Evolutionary conservation across 2,113 vertebrate genomes (phyloP).

Genomic region (Peromyscus maniculatus): DNA sequence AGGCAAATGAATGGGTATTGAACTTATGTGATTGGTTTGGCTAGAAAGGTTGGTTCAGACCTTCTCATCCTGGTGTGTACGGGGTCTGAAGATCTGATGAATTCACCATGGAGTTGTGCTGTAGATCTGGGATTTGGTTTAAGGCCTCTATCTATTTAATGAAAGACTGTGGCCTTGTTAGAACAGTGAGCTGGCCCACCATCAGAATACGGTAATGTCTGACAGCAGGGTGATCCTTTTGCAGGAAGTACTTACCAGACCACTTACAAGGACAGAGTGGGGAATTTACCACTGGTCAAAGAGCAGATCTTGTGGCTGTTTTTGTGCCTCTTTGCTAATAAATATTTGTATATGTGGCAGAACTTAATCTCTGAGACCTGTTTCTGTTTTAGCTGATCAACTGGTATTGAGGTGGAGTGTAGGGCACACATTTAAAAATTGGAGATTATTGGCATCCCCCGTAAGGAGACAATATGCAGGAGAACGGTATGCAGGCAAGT

Average conservation of each 20-base stretch:
- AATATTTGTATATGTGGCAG: neutral
- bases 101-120: neutral
- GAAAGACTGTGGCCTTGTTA: neutral
- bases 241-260: neutral
- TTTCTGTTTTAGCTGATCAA: neutral
- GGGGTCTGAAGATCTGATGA: neutral
- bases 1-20: neutral
- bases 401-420: neutral
- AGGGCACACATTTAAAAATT: neutral
- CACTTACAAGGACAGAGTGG: neutral
- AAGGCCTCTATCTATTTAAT: neutral
- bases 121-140: neutral
- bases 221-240: neutral
- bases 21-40: neutral
- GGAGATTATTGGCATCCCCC: neutral
- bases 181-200: neutral
- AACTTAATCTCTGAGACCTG: neutral
- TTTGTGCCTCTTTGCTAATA: neutral
- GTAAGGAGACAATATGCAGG: neutral
- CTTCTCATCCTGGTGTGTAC: neutral
- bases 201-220: neutral
- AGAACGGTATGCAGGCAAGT: neutral
- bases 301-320: neutral
- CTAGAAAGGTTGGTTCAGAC: neutral
- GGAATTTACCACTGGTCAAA: neutral